A percentile compares a stretch with the other conserved stretches of the same genome.
Evolutionary conservation across 2,113 vertebrate species (phyloP).

Genomic region (Indri indri): DNA sequence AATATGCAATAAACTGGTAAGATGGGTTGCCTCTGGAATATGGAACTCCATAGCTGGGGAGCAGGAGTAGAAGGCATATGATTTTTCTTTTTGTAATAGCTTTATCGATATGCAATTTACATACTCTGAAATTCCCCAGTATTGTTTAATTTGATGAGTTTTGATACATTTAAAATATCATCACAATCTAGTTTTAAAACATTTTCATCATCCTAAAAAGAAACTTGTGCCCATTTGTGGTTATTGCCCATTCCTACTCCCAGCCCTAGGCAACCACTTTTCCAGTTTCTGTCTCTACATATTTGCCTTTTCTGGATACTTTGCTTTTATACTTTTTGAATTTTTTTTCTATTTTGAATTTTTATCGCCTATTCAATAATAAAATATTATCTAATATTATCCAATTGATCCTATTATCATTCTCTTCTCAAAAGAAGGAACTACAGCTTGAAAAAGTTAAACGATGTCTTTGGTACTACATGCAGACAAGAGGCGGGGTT

Average conservation of each 20-base stretch:
- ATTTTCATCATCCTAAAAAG: not conserved
- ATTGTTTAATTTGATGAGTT: not conserved
- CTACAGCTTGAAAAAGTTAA: not conserved
- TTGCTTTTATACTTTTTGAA: not conserved
- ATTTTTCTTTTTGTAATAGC: not conserved
- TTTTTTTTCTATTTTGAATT: slow-evolving; percentile 12
- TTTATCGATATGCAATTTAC: not conserved
- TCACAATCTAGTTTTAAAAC: not conserved
- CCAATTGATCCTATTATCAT: not conserved
- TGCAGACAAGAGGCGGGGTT: not conserved
- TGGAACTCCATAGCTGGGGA: not conserved
- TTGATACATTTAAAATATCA: not conserved
- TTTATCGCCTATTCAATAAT: not conserved
- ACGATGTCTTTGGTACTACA: not conserved
- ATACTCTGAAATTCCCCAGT: not conserved
- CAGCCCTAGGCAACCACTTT: not conserved
- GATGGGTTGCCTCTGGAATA: not conserved
- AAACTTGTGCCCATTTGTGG: not conserved
- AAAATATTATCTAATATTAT: not conserved
- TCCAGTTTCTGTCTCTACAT: not conserved
- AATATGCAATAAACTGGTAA: not conserved
- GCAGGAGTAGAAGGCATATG: not conserved
- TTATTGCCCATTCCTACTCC: not conserved
- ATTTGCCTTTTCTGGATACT: not conserved
- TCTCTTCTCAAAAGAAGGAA: slow-evolving; percentile 13